Evolutionary conservation across 2,888 invertebrate species (phyloP).

Genomic region (Drosophila borborema): DNA sequence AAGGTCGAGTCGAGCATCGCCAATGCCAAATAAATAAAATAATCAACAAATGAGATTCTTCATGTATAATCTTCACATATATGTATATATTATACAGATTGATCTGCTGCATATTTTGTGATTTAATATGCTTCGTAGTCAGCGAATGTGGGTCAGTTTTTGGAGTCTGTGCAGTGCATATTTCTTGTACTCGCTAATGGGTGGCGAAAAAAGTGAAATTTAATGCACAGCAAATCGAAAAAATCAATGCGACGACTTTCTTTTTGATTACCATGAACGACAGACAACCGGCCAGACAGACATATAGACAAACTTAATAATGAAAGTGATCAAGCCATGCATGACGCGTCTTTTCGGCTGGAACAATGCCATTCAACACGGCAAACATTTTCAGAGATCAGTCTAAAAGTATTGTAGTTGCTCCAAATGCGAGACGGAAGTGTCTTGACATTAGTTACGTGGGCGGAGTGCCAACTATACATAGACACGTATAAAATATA

Average conservation of each 20-base stretch:
- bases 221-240: conserved; percentile 40
- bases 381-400: conserved; percentile 46
- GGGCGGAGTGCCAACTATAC: neutral
- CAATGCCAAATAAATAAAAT: conserved; percentile 31
- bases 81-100: neutral
- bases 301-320: conserved; percentile 36
- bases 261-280: conserved; percentile 48
- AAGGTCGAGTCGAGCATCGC: conserved; percentile 26
- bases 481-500: neutral
- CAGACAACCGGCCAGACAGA: neutral
- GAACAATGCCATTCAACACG: conserved; percentile 22
- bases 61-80: neutral
- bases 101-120: conserved; percentile 12
- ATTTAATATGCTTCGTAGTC: conserved; percentile 19
- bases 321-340: conserved; percentile 53
- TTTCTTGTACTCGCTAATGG: conserved; percentile 26
- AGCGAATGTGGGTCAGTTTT: conserved; percentile 34
- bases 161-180: conserved; percentile 26
- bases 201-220: conserved; percentile 49
- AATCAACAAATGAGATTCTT: conserved; percentile 10
- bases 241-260: conserved; percentile 65
- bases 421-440: conserved; percentile 44
- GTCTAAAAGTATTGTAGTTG: conserved; percentile 27
- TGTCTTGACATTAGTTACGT: conserved; percentile 19
- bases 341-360: conserved; percentile 47